Evolutionary conservation across 2,888 invertebrate species (phyloP).

Genomic region (Congeria kusceri): DNA sequence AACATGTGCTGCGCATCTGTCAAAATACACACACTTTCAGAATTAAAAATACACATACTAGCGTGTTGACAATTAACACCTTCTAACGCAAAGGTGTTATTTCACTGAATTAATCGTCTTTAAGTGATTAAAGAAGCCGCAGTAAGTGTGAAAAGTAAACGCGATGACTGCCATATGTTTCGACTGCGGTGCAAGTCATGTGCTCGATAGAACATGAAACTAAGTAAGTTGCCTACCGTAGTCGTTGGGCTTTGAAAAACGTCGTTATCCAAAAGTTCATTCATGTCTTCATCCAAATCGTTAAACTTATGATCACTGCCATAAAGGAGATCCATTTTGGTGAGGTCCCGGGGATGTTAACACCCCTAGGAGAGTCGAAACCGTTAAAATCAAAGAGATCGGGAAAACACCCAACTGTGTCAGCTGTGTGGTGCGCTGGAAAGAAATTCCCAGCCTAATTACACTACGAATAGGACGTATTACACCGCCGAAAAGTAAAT

Average conservation of each 20-base stretch:
- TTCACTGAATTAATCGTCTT: too few species aligned
- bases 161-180: slow-evolving; percentile 33
- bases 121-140: too few species aligned
- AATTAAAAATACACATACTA: too few species aligned
- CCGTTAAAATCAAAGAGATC: slow-evolving; percentile 54
- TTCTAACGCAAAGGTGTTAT: too few species aligned
- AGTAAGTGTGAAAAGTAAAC: too few species aligned
- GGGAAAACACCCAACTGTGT: slow-evolving; percentile 61
- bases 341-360: slow-evolving; percentile 75
- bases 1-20: too few species aligned
- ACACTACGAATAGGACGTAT: slow-evolving; percentile 23
- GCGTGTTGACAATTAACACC: too few species aligned
- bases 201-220: slow-evolving; percentile 7
- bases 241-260: slow-evolving; percentile 74
- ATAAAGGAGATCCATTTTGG: slow-evolving; percentile 81
- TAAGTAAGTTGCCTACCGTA: slow-evolving; percentile 60
- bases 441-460: slow-evolving; percentile 63
- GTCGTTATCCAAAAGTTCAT: slow-evolving; percentile 79
- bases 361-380: slow-evolving; percentile 79
- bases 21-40: too few species aligned
- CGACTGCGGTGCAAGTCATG: slow-evolving; percentile 19
- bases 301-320: slow-evolving; percentile 80
- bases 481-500: slow-evolving; percentile 42
- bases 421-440: slow-evolving; percentile 63
- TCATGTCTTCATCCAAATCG: slow-evolving; percentile 80